These are phyloP conservation scores for Melanogrammus aeglefinus DNA, from an alignment of 2,797 vertebrate genomes.

Conservation along the genomic window DNA sequence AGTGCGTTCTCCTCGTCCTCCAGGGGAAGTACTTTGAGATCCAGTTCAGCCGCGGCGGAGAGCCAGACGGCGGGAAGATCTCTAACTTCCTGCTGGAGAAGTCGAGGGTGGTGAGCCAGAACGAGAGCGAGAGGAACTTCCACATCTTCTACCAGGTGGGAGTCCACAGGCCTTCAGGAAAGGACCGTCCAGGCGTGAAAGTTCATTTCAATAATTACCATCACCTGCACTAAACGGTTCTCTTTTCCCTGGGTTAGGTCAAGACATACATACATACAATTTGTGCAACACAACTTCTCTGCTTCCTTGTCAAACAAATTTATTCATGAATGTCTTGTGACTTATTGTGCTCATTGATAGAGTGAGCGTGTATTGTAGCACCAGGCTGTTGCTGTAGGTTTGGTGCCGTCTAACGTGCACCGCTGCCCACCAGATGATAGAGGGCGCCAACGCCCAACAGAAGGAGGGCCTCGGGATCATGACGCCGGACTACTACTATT, in stretches of 20 bases:
- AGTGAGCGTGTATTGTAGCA: no score
- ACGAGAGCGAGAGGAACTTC: conserved; percentile 92
- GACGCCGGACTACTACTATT: conserved; percentile 91
- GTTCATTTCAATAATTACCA: no score
- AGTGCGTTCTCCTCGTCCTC: conserved; percentile 15
- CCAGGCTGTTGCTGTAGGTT: background rate
- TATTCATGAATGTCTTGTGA: no score
- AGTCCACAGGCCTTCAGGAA: background rate
- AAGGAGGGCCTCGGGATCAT: conserved; percentile 87
- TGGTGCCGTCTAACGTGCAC: conserved; percentile 10
- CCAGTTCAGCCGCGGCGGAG: conserved; percentile 95
- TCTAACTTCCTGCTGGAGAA: conserved; percentile 98
- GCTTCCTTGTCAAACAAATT: no score
- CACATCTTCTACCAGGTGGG: conserved; percentile 96
- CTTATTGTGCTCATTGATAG: no score
- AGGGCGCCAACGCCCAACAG: conserved; percentile 84
- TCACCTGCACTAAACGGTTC: no score
- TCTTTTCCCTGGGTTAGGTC: no score
- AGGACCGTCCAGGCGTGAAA: background rate
- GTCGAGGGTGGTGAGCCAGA: conserved; percentile 93
- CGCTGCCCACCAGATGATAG: conserved; percentile 77
- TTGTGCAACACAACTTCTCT: no score
- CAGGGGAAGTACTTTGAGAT: conserved; percentile 99
- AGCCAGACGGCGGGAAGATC: conserved; percentile 94
- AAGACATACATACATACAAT: no score